phyloP scores from a whole-genome alignment of 2,797 vertebrate species.

The Vespertilio murinus region DNA sequence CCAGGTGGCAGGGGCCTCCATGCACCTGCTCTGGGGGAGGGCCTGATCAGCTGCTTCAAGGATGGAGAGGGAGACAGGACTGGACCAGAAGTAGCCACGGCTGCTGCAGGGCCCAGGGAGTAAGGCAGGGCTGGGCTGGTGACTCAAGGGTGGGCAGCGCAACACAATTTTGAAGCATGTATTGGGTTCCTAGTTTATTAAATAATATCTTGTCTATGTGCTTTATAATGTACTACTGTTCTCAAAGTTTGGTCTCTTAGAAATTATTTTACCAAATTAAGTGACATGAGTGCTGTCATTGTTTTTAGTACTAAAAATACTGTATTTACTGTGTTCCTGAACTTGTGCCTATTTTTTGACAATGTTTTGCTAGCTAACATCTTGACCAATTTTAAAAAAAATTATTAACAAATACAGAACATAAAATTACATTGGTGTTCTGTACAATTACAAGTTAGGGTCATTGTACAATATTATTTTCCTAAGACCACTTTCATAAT shows the following conservation, averaged over 20 bases:
- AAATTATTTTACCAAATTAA: conserved; percentile 4
- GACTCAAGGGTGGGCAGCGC: no score
- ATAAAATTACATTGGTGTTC: neutral
- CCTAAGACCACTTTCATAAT: conserved; percentile 45
- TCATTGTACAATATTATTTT: neutral
- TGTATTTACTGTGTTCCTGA: conserved; percentile 65
- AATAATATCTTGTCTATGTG: neutral
- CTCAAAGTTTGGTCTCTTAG: neutral
- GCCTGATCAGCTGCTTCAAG: no score
- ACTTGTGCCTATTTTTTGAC: conserved; percentile 62
- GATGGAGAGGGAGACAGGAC: no score
- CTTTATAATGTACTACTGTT: neutral
- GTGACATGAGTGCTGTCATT: neutral
- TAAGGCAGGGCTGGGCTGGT: no score
- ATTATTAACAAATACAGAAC: neutral
- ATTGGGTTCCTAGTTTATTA: neutral
- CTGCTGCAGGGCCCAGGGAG: no score
- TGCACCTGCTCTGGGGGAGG: no score
- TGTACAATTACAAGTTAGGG: neutral
- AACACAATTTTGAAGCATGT: no score
- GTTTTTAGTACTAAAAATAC: neutral
- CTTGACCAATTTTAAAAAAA: conserved; percentile 37
- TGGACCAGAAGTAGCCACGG: rapidly evolving
- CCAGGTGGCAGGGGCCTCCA: no score
- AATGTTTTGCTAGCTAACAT: conserved; percentile 54